These are phyloP conservation scores for Sebastes variabilis DNA, from an alignment of 2,797 vertebrate species.

Conservation along the genomic window DNA sequence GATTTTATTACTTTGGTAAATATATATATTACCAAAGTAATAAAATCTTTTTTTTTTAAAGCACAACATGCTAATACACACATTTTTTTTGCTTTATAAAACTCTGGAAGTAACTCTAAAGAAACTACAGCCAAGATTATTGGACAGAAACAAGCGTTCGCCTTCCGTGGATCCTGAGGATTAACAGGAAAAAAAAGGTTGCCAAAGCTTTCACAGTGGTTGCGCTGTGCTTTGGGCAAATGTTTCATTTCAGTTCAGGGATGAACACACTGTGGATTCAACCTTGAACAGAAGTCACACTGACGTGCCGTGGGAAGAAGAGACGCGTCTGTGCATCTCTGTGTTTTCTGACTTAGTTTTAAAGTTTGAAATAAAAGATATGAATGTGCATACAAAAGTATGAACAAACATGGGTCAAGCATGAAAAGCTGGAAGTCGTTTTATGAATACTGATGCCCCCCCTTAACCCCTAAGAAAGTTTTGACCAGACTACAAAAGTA, in stretches of 20 bases:
- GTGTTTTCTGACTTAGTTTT: background rate
- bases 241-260: background rate
- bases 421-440: background rate
- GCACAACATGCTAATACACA: background rate
- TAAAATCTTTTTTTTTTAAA: background rate
- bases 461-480: background rate
- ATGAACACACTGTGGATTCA: slow-evolving; percentile 7
- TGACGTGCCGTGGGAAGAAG: background rate
- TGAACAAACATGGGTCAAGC: background rate
- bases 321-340: background rate
- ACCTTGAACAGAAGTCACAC: background rate
- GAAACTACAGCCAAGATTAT: slow-evolving; percentile 16
- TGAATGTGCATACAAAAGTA: background rate
- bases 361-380: background rate
- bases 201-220: slow-evolving; percentile 1
- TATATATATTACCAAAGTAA: too few species aligned
- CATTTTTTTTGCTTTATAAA: background rate
- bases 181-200: slow-evolving; percentile 22
- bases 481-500: background rate
- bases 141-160: slow-evolving; percentile 15
- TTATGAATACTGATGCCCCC: background rate
- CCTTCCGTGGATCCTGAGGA: slow-evolving; percentile 26
- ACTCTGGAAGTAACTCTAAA: slow-evolving; percentile 24
- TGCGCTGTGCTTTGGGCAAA: background rate
- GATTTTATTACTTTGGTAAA: background rate